Evolutionary conservation across 1,140 invertebrate genomes (phyloP).

Genomic region (Whitmania pigra): DNA sequence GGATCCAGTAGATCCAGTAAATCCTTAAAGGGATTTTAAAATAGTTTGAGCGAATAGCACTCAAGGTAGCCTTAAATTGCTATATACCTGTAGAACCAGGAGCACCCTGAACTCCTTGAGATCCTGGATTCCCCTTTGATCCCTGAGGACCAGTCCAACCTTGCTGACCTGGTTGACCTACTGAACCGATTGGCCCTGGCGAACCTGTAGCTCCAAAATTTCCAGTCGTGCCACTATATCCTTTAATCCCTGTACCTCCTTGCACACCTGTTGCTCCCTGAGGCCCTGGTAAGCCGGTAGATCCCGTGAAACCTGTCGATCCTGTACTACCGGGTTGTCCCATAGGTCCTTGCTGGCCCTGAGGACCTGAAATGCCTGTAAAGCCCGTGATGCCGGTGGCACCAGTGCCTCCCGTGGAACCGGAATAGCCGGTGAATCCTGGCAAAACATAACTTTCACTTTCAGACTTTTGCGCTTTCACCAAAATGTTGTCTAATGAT

Average conservation of each 20-base stretch:
- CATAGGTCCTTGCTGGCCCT: not conserved
- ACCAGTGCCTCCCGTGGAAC: not conserved
- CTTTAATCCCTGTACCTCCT: not conserved
- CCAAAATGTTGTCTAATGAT: not conserved
- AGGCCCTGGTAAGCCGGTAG: slow-evolving; percentile 2
- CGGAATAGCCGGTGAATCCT: not conserved
- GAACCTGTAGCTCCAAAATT: not conserved
- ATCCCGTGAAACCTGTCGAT: not conserved
- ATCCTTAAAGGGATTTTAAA: not conserved
- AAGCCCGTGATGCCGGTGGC: slow-evolving; percentile 1
- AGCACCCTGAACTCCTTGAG: not conserved
- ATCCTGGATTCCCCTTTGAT: no score
- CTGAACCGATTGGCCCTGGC: not conserved
- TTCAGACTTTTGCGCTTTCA: not conserved
- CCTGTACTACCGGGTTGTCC: slow-evolving; percentile 1
- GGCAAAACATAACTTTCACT: not conserved
- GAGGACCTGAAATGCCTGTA: slow-evolving; percentile 7
- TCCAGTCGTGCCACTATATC: not conserved
- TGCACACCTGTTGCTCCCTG: not conserved
- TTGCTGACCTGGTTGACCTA: not conserved
- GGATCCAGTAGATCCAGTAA: not conserved
- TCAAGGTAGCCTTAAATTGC: no score
- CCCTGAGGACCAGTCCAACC: not conserved
- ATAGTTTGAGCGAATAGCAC: no score
- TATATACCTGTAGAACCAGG: not conserved